Conservation (phyloP, 2,888 invertebrate genomes). For the Bedellia somnulentella region DNA sequence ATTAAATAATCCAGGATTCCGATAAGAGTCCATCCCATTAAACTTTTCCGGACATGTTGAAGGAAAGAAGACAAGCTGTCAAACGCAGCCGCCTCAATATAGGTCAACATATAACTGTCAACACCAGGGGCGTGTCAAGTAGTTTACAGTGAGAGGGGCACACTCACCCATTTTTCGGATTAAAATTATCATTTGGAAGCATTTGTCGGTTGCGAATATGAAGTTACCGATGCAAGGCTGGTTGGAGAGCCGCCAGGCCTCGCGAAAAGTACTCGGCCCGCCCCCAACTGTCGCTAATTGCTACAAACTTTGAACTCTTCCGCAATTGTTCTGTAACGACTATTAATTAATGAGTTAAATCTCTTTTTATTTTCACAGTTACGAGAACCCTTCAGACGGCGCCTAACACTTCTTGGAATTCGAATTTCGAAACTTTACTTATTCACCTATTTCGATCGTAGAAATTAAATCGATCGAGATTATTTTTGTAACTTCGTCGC, state of each 20-base stretch:
- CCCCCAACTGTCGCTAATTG: constrained; percentile 47
- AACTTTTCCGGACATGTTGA: too few relatives aligned
- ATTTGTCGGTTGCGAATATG: constrained; percentile 10
- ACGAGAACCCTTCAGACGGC: too few relatives aligned
- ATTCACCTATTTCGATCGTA: too few relatives aligned
- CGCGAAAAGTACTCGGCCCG: constrained; percentile 33
- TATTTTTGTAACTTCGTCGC: too few relatives aligned
- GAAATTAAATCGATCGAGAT: too few relatives aligned
- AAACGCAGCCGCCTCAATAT: too few relatives aligned
- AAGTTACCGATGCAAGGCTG: constrained; percentile 14
- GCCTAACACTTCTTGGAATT: too few relatives aligned
- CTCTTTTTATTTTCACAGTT: too few relatives aligned
- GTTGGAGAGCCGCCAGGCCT: constrained; percentile 52
- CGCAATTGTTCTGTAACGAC: constrained; percentile 4
- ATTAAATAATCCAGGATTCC: too few relatives aligned
- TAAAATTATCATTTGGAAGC: constrained; percentile 3
- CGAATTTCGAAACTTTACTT: too few relatives aligned
- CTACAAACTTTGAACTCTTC: constrained; percentile 30
- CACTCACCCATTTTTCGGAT: constrained; percentile 1
- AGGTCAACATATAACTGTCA: not conserved
- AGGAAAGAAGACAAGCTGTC: too few relatives aligned
- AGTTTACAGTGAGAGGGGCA: not conserved
- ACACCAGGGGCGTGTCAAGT: constrained; percentile 5
- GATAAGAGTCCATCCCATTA: too few relatives aligned
- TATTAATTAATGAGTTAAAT: constrained; percentile 4